Percentiles rank a stretch among this genome's conserved stretches.
phyloP scores from a whole-genome alignment of 2,113 vertebrate species.

The Cephalopholis sonnerati region DNA sequence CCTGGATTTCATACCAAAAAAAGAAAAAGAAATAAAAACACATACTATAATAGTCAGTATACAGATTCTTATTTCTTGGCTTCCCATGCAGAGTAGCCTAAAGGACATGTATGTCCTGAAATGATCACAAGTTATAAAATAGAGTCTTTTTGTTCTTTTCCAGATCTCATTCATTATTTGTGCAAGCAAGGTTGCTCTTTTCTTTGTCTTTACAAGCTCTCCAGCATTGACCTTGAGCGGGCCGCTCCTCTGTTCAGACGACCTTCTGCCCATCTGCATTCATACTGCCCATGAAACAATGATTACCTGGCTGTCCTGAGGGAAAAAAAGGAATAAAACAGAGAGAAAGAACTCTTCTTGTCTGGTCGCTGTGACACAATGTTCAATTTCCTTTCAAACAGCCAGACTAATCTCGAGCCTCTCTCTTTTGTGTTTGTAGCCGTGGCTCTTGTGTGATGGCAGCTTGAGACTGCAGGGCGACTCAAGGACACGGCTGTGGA shows the following conservation, averaged over 20 bases:
- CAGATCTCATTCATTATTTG: background rate
- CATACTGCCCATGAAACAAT: slow-evolving; percentile 52
- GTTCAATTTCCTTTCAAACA: slow-evolving; percentile 74
- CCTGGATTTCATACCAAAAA: too few species aligned
- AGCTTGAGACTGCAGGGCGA: slow-evolving; percentile 47
- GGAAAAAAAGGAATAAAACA: slow-evolving; percentile 48
- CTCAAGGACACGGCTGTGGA: slow-evolving; percentile 62
- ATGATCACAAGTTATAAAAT: background rate
- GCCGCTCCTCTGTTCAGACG: slow-evolving; percentile 1
- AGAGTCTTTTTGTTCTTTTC: background rate
- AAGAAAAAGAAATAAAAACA: too few species aligned
- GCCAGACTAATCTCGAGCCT: slow-evolving; percentile 65
- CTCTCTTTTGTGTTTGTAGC: slow-evolving; percentile 60
- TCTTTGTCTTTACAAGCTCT: slow-evolving; percentile 16
- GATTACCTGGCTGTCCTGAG: slow-evolving; percentile 70
- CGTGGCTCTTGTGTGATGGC: slow-evolving; percentile 47
- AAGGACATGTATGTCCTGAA: background rate
- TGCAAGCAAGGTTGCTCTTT: background rate
- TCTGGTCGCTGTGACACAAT: slow-evolving; percentile 60
- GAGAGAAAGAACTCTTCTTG: slow-evolving; percentile 34
- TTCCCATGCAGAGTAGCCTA: background rate
- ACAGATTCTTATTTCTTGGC: background rate
- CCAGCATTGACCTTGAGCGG: slow-evolving; percentile 28
- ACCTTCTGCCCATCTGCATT: slow-evolving; percentile 72
- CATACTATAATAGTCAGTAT: too few species aligned